Evolutionary conservation across 2,888 invertebrate species (phyloP), one percentile per base, ranked within the genome.

Genomic region (Dastarcus helophoroides): DNA sequence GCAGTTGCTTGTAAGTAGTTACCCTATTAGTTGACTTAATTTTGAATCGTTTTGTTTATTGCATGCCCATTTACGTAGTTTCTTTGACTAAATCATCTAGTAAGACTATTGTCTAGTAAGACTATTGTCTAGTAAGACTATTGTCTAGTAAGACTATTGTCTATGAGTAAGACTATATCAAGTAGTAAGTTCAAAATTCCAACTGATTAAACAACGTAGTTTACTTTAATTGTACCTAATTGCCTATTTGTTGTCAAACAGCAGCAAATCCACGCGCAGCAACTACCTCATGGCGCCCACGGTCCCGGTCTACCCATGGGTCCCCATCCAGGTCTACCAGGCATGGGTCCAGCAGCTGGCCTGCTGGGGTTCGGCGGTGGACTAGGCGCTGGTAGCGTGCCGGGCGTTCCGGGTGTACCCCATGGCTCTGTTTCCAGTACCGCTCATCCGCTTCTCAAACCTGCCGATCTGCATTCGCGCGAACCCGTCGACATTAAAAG

Each of bases 1-100:
- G 65, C 86, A 86, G 69, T 76, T 88, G 69, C 76, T 88, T 78
- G 88, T 88, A 78, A 82, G 86, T 81, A 64, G 62, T 54, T 53
- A 43, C 50, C 39, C n/a, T n/a, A n/a, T n/a, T n/a, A n/a, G n/a
- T n/a, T n/a, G n/a, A n/a, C n/a, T n/a, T n/a, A n/a, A n/a, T n/a
- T n/a, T n/a, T n/a, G n/a, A n/a, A n/a, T n/a, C n/a, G n/a, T n/a
- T n/a, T n/a, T n/a, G n/a, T n/a, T n/a, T n/a, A n/a, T n/a, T n/a
- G n/a, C n/a, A n/a, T n/a, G n/a, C n/a, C n/a, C n/a, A n/a, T n/a
- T n/a, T n/a, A n/a, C n/a, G n/a, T n/a, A n/a, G n/a, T n/a, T n/a
- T n/a, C n/a, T n/a, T n/a, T n/a, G n/a, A n/a, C n/a, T n/a, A n/a
- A n/a, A n/a, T n/a, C n/a, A n/a, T n/a, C n/a, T n/a, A n/a, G n/a